Evolutionary conservation across 2,113 vertebrate genomes (phyloP), one percentile per base, ranked within the genome.

Genomic region (Coreoperca whiteheadi): DNA sequence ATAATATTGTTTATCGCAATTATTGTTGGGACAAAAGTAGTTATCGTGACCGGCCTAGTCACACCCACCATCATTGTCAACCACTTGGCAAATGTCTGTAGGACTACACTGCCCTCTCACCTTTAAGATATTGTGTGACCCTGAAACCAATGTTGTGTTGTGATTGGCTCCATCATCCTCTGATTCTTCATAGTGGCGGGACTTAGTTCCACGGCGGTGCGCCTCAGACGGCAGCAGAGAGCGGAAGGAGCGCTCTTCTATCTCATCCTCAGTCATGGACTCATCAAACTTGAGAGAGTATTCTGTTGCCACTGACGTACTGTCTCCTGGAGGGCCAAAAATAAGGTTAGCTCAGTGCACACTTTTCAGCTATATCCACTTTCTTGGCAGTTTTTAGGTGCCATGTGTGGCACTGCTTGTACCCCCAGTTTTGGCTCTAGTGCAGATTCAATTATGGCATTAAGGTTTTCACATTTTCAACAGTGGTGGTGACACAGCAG

Each of bases 251-350:
- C 96, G 96, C 83, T 99, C 97, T 75, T 99, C 97, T 60, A 98
- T 97, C 86, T 99, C 98, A 79, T 99, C 98, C 92, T 99, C 98
- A 16, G 97, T 98, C 96, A 98, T 93, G 2, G 97, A 98, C 88
- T 98, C 97, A 75, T 98, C 98, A 89, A 98, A 98, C 94, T 98
- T 99, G 34, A 97, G 88, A 23, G 98, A 99, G 92, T 96, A 98
- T 74, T 98, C 97, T 61, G 97, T 97, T 84, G 95, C 97, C 81
- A 97, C 68, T 10, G 97, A 99, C 34, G 94, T 93, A 0, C 94
- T 97, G 91, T 99, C 97, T 95, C 85, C 90, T 93, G 21, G n/a
- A 5, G n/a, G 2, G 15, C 2, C 14, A 74, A n/a, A 51, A 46
- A 83, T 30, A 76, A 54, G 2, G 71, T 8, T 2, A 48, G 68